phyloP scores from a whole-genome alignment of 2,113 vertebrate species.

The Rhinolophus sinicus region DNA sequence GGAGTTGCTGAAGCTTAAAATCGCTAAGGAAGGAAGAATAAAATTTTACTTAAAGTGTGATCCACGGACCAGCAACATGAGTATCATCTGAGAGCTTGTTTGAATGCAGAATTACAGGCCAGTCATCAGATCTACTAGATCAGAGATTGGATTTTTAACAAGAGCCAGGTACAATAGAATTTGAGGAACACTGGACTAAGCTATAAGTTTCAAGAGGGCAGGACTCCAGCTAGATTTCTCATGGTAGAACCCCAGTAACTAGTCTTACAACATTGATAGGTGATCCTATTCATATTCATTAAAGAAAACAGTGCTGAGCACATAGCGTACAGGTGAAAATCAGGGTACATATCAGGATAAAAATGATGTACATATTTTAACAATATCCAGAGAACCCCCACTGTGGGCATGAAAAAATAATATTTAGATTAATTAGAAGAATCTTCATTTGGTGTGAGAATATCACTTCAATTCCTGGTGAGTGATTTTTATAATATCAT shows the following conservation, averaged over 20 bases:
- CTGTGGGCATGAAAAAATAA: not conserved
- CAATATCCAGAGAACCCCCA: not conserved
- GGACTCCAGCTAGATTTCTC: not conserved
- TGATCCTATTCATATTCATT: not conserved
- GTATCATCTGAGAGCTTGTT: not conserved
- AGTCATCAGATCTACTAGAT: not conserved
- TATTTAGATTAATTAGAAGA: not conserved
- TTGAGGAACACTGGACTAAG: not conserved
- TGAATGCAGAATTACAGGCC: not conserved
- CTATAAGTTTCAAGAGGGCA: not conserved
- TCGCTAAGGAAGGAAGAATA: not conserved
- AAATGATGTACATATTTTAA: not conserved
- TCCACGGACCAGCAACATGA: not conserved
- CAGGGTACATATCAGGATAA: not conserved
- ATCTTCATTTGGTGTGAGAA: not conserved
- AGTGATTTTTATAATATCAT: slow-evolving; percentile 8
- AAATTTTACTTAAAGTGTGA: not conserved
- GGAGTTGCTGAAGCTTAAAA: not conserved
- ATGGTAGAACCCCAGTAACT: not conserved
- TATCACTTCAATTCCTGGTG: not conserved
- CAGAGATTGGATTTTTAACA: not conserved
- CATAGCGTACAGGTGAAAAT: not conserved
- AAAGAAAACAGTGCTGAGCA: not conserved
- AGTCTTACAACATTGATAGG: not conserved
- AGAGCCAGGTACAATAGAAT: not conserved